Evolutionary conservation across 1,140 invertebrate species (phyloP), one percentile per base, ranked within the genome.

Genomic region (Drosophila pectinifera): DNA sequence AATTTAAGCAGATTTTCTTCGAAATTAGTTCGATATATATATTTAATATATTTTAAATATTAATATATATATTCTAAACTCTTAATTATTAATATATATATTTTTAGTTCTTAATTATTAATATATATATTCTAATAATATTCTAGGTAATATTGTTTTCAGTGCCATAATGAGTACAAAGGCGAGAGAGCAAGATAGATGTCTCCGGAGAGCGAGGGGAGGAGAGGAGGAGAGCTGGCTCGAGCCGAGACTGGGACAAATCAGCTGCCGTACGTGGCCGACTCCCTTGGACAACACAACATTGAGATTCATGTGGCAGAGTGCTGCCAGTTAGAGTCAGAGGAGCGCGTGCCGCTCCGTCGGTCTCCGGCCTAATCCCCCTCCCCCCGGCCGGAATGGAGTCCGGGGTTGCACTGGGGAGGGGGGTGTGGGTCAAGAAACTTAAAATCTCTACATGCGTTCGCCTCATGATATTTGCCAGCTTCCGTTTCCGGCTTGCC

Each of bases 301-400:
- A 86, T 86, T 86, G 82, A 83, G 83, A 86, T 86, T 86, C 82
- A 88, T 88, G 82, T 78, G 75, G 75, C 75, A 69, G 45, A 67
- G 53, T 73, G 26, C 43, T 53, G 49, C 61, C 42, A 51, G 67
- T 65, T 39, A 31, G 55, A 56, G 73, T 65, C 48, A 31, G 58
- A 14, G 34, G 49, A 81, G 18, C 51, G 82, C 81, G 81, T 85
- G 81, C 76, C 58, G 46, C 63, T 62, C 22, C 18, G 49, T 54
- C 49, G 36, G 41, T 34, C 48, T 18, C 49, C 73, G 46, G 74
- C 65, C 74, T 61, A 68, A 75, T 68, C 73, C 73, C 73, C 72
- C 36, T 68, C 73, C 73, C 73, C 72, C 36, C 6, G 53, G 38
- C 57, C 61, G 56, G 53, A 59, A 34, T 28, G 14, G 39, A 53